A percentile compares a stretch with the other conserved stretches of the same genome.
Evolutionary conservation across 2,797 vertebrate genomes (phyloP).

Genomic region (Fistularia tabacaria): DNA sequence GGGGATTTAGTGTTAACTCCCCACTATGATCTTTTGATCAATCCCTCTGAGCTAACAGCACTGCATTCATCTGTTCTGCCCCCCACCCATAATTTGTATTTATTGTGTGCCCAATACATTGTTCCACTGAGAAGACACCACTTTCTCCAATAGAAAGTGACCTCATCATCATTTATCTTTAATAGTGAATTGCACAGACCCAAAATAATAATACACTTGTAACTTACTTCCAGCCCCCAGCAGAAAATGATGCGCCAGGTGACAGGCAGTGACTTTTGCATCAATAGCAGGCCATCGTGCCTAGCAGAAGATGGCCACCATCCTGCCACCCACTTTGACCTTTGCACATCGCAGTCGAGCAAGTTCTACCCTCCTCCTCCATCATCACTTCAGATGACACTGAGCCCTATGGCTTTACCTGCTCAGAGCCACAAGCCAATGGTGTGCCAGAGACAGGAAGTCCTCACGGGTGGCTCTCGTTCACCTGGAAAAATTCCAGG

Average conservation of each 20-base stretch:
- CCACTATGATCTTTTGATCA: no score
- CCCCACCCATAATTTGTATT: no score
- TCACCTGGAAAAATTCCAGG: conserved; percentile 72
- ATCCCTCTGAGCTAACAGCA: no score
- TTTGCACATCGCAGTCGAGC: conserved; percentile 86
- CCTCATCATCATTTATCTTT: no score
- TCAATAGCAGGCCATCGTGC: conserved; percentile 88
- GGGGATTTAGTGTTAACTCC: no score
- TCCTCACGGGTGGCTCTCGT: conserved; percentile 74
- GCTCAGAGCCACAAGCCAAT: conserved; percentile 84
- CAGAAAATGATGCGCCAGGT: conserved; percentile 98
- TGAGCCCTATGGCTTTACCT: conserved; percentile 67
- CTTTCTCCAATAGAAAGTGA: no score
- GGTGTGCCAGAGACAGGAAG: conserved; percentile 86
- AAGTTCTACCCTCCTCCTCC: conserved; percentile 86
- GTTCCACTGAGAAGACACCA: no score
- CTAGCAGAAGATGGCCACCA: conserved; percentile 88
- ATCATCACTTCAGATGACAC: conserved; percentile 71
- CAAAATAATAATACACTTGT: conserved; percentile 13
- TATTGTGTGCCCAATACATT: no score
- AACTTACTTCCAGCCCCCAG: conserved; percentile 29
- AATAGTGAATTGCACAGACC: neutral
- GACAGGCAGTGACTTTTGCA: conserved; percentile 88
- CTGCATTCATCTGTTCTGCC: no score
- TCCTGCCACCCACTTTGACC: conserved; percentile 86